phyloP scores from a whole-genome alignment of 2,888 invertebrate species.

The Myopa tessellatipennis region DNA sequence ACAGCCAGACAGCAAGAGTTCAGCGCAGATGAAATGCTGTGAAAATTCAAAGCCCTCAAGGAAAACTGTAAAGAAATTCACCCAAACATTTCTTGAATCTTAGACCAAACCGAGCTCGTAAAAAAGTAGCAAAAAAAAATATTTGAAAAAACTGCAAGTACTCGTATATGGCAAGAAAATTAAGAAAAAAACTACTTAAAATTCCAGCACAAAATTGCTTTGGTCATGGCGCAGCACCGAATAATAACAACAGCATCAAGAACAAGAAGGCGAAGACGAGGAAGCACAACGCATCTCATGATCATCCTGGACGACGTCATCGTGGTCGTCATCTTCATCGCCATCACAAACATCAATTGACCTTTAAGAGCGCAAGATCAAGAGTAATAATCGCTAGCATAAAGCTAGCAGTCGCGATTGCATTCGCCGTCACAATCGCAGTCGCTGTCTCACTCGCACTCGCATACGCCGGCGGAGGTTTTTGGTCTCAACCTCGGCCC shows the following conservation, averaged over 20 bases:
- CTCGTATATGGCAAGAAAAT: too few species aligned
- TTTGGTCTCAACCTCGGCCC: neutral
- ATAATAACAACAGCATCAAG: conserved; percentile 23
- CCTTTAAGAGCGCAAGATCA: conserved; percentile 62
- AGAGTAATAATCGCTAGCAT: conserved; percentile 65
- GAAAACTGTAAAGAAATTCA: neutral
- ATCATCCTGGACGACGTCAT: neutral
- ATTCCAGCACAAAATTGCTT: conserved; percentile 61
- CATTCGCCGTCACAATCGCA: neutral
- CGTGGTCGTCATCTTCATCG: conserved; percentile 49
- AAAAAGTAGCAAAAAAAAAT: neutral
- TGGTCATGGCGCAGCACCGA: conserved; percentile 43
- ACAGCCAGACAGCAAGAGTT: neutral
- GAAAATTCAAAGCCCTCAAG: conserved; percentile 17
- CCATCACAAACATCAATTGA: conserved; percentile 65
- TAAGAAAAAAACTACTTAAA: conserved; percentile 55
- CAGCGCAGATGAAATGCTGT: neutral
- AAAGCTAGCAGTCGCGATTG: conserved; percentile 47
- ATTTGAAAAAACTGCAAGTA: too few species aligned
- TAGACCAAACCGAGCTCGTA: neutral
- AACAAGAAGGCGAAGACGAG: neutral
- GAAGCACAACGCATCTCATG: conserved; percentile 13
- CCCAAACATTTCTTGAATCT: neutral
- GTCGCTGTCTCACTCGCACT: neutral
- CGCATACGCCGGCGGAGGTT: too few species aligned